These are phyloP conservation scores for Anguilla japonica DNA, from an alignment of 2,113 vertebrate genomes.

Conservation along the genomic window DNA sequence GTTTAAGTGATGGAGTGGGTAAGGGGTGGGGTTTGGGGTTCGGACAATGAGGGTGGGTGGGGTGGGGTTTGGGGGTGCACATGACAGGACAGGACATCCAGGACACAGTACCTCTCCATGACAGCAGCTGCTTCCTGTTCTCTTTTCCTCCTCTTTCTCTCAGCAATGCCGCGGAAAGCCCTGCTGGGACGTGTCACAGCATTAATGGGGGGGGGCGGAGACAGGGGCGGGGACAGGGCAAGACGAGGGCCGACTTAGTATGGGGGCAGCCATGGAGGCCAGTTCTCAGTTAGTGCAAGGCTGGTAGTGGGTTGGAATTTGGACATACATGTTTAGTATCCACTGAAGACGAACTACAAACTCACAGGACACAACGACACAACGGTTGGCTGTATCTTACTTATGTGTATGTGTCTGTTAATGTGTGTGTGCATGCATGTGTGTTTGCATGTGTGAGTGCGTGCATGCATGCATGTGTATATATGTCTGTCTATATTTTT, in stretches of 20 bases:
- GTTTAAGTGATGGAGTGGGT: not conserved
- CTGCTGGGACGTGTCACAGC: constrained; percentile 81
- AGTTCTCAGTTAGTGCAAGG: constrained; percentile 38
- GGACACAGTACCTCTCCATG: constrained; percentile 90
- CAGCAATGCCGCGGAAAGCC: constrained; percentile 94
- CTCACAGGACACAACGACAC: not conserved
- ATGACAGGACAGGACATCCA: constrained; percentile 63
- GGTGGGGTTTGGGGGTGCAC: constrained; percentile 8
- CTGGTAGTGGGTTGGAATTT: constrained; percentile 25
- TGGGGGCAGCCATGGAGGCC: constrained; percentile 23
- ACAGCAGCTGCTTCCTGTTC: constrained; percentile 85
- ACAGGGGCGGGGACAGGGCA: constrained; percentile 19
- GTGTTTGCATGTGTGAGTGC: not conserved
- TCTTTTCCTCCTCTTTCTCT: constrained; percentile 93
- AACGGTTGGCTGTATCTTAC: not conserved
- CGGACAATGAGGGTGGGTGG: constrained; percentile 24
- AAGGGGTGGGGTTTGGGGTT: not conserved
- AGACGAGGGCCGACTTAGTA: not conserved
- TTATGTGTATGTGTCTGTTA: not conserved
- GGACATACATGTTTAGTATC: constrained; percentile 28
- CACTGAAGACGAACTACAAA: constrained; percentile 35
- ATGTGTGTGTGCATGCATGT: not conserved
- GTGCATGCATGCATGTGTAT: constrained; percentile 10
- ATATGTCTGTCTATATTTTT: not conserved
- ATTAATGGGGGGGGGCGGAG: constrained; percentile 42